Percentiles rank a stretch among this genome's conserved stretches.
These are phyloP conservation scores for Lonchura striata DNA, from an alignment of 2,113 vertebrate genomes.

Conservation along the genomic window DNA sequence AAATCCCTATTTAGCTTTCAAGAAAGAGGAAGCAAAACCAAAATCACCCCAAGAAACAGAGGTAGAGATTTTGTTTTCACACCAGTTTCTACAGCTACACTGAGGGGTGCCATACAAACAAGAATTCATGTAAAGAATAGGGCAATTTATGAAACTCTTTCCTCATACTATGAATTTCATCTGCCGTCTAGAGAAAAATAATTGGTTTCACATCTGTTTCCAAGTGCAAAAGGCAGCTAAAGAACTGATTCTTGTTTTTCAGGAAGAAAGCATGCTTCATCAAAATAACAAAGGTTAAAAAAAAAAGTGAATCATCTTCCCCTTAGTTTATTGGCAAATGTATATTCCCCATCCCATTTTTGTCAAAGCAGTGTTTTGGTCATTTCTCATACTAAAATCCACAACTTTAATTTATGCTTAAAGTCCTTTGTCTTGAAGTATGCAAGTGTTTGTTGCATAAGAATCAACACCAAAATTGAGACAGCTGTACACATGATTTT, in stretches of 20 bases:
- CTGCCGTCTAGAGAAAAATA: background rate
- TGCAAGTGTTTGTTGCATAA: background rate
- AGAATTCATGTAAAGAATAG: background rate
- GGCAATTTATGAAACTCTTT: background rate
- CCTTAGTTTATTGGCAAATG: background rate
- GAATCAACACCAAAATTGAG: background rate
- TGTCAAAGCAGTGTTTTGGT: background rate
- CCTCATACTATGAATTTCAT: background rate
- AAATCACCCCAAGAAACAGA: background rate
- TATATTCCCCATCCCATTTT: rapidly evolving
- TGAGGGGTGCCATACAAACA: background rate
- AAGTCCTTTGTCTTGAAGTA: background rate
- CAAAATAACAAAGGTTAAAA: background rate
- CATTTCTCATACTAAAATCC: background rate
- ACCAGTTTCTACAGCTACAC: background rate
- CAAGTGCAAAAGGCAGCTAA: background rate
- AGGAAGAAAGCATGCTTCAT: background rate
- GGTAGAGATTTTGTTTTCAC: background rate
- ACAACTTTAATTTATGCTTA: background rate
- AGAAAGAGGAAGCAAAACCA: background rate
- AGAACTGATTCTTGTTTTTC: background rate
- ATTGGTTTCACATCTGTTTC: background rate
- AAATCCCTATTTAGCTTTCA: background rate
- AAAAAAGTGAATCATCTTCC: background rate
- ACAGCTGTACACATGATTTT: background rate